Evolutionary conservation across 2,113 vertebrate genomes (phyloP), one percentile per base, ranked within the genome.

Genomic region (Condylura cristata): DNA sequence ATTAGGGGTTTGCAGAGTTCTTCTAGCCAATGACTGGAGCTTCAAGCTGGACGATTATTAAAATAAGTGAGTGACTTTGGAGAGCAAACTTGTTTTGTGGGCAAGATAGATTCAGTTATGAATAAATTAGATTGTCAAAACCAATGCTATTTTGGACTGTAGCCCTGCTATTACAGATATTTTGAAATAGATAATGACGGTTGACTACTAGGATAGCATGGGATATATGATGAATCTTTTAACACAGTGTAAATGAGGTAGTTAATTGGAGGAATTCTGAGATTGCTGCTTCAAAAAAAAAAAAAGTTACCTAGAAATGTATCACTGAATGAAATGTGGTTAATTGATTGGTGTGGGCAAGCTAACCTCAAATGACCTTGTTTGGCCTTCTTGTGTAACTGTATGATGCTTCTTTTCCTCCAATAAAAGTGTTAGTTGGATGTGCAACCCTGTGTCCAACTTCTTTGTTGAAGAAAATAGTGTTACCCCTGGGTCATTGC

Each of bases 261-360:
- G 0, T 93, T 76, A 78, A 68, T 94, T 95, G 41, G 60, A 68
- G n/a, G 39, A 78, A 76, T 30, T 90, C 84, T 22, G 9, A 24
- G 17, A 51, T 53, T 89, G 5, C 70, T 80, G 81, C 34, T 89
- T 95, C 46, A 74, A 37, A 78, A 41, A 83, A 71, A 58, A 72
- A 46, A 81, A 41, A 51, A 24, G 28, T 91, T 61, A 14, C 46
- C 17, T 87, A 5, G 81, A 79, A 14, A 12, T 82, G 37, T 68
- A 61, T 90, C 81, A 82, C 37, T 66, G 63, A 84, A 72, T 93
- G 93, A 94, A 72, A 79, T n/a, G 44, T 82, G 48, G 17, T 81
- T 94, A 71, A 68, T 80, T 71, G 65, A 68, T 86, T 90, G 30
- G 65, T 92, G 6, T 93, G 79, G 76, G 72, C 78, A 75, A 11